Conservation (phyloP, 2,113 vertebrate species). For the Mus spicilegus region DNA sequence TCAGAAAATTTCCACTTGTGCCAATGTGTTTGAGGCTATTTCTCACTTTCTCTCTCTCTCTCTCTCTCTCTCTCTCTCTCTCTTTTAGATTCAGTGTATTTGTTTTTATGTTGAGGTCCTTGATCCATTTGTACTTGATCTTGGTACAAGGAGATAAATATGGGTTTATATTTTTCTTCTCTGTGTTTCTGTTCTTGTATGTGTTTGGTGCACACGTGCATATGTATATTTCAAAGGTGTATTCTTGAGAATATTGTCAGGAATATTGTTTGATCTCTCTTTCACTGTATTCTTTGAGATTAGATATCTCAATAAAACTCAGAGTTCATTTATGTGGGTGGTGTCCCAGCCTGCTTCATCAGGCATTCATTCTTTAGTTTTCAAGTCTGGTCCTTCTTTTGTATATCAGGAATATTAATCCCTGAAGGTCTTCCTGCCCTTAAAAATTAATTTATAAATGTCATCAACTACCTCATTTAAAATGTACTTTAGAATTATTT, state of each 20-base stretch:
- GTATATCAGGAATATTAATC: background rate
- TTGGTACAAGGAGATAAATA: no score
- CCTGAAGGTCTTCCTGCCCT: background rate
- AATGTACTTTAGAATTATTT: background rate
- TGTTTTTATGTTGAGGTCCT: no score
- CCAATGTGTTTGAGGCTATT: no score
- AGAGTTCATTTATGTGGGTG: background rate
- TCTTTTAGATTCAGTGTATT: no score
- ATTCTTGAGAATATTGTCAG: background rate
- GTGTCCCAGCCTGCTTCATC: background rate
- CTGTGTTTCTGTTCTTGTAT: background rate
- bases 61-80: no score
- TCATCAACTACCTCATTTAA: background rate
- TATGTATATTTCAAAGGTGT: background rate
- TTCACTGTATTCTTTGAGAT: background rate
- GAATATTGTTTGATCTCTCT: background rate
- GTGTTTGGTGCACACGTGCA: background rate
- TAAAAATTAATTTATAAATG: background rate
- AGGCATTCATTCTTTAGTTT: background rate
- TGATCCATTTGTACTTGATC: no score
- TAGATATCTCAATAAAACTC: background rate
- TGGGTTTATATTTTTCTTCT: background rate
- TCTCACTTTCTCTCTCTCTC: no score
- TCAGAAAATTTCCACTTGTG: no score
- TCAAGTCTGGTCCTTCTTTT: background rate